Conservation (phyloP, 2,888 invertebrate species). For the Nematopogon swammerdamellus region DNA sequence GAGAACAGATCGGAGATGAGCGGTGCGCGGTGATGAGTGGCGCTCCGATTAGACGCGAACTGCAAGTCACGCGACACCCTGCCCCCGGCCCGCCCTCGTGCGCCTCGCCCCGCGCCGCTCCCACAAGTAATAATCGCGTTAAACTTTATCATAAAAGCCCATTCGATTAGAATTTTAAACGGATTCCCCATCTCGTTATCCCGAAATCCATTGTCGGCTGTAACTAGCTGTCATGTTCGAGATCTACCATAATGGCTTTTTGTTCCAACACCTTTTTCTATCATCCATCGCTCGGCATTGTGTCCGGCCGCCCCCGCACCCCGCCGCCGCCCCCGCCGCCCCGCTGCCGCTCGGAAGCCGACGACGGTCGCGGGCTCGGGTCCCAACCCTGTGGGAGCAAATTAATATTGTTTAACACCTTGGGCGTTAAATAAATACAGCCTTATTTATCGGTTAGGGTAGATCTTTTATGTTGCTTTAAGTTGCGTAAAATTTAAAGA, state of each 20-base stretch:
- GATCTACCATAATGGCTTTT: slow-evolving; percentile 14
- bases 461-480: background rate
- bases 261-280: slow-evolving; percentile 8
- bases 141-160: slow-evolving; percentile 51
- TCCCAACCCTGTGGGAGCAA: background rate
- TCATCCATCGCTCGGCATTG: slow-evolving; percentile 2
- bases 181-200: slow-evolving; percentile 44
- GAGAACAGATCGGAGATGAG: too few relatives aligned
- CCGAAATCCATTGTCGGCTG: slow-evolving; percentile 30
- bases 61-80: slow-evolving; percentile 51
- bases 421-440: background rate
- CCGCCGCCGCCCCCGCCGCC: background rate
- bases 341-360: background rate
- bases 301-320: background rate
- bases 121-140: slow-evolving; percentile 54
- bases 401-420: background rate
- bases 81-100: slow-evolving; percentile 16
- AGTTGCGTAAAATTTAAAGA: background rate
- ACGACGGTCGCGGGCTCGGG: background rate
- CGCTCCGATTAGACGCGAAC: slow-evolving; percentile 26
- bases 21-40: slow-evolving; percentile 4
- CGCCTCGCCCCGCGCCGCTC: too few relatives aligned
- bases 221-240: slow-evolving; percentile 29
- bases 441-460: background rate
- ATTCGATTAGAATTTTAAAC: slow-evolving; percentile 51